Evolutionary conservation across 2,888 invertebrate genomes (phyloP).

Genomic region (Camponotus fellah): DNA sequence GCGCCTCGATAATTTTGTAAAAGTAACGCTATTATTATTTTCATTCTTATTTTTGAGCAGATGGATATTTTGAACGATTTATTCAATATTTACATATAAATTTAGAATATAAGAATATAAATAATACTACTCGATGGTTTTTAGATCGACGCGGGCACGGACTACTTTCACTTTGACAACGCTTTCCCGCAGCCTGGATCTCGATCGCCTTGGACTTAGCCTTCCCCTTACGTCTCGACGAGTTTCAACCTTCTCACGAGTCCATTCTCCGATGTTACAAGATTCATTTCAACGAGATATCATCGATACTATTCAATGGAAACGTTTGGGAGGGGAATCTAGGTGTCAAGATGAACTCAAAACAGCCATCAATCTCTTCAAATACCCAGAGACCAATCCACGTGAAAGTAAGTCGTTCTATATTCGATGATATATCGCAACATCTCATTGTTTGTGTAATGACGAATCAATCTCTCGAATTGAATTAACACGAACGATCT

Average conservation of each 20-base stretch:
- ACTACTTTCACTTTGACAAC: slow-evolving; percentile 79
- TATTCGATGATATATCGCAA: slow-evolving; percentile 22
- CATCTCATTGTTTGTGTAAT: slow-evolving; percentile 11
- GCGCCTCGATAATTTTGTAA: neutral
- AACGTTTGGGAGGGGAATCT: slow-evolving; percentile 36
- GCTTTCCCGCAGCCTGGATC: slow-evolving; percentile 76
- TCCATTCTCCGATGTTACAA: neutral
- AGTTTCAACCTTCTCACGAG: slow-evolving; percentile 45
- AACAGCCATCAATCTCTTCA: slow-evolving; percentile 32
- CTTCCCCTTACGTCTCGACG: slow-evolving; percentile 59
- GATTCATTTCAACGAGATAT: slow-evolving; percentile 25
- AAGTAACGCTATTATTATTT: neutral
- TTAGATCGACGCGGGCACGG: slow-evolving; percentile 73
- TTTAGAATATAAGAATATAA: slow-evolving; percentile 62
- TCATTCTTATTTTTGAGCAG: neutral
- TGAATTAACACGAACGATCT: slow-evolving; percentile 1
- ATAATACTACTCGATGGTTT: slow-evolving; percentile 57
- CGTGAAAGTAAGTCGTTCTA: slow-evolving; percentile 33
- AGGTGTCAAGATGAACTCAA: slow-evolving; percentile 19
- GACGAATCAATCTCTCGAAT: neutral
- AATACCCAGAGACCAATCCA: neutral
- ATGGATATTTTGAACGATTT: neutral
- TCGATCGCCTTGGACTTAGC: slow-evolving; percentile 71
- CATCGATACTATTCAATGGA: slow-evolving; percentile 48
- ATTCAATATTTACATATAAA: slow-evolving; percentile 69